A percentile compares a stretch with the other conserved stretches of the same genome.
Conservation (phyloP, 2,113 vertebrate species). For the Chauna torquata region DNA sequence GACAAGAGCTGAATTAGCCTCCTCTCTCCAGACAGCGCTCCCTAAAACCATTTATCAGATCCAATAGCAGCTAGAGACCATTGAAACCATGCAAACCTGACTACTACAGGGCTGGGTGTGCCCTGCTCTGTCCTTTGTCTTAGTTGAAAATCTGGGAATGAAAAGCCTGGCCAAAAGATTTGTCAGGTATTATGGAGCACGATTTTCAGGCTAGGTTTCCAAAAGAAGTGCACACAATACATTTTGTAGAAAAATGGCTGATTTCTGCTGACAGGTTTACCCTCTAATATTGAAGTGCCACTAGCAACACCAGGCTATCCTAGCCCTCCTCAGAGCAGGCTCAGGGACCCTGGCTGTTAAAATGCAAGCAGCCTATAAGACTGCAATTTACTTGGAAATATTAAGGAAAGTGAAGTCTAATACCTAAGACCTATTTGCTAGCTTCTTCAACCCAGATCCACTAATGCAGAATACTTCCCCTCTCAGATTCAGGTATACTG, state of each 20-base stretch:
- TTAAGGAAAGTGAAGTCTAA: neutral
- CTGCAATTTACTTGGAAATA: neutral
- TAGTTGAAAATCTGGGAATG: neutral
- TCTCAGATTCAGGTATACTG: neutral
- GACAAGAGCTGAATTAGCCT: slow-evolving; percentile 22
- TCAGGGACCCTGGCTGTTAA: neutral
- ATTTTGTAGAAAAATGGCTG: neutral
- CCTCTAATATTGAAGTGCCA: neutral
- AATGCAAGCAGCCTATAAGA: neutral
- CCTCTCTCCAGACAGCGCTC: neutral
- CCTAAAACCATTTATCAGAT: neutral
- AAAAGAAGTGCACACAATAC: neutral
- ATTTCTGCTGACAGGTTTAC: neutral
- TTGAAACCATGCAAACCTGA: neutral
- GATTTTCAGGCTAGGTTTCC: neutral
- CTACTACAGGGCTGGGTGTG: rapidly evolving
- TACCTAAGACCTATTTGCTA: neutral
- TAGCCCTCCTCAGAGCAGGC: neutral
- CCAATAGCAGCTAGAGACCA: neutral
- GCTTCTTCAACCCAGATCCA: neutral
- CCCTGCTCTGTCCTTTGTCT: neutral
- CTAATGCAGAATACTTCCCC: neutral
- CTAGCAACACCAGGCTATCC: neutral
- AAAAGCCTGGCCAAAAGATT: neutral
- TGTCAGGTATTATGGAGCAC: neutral